phyloP scores from a whole-genome alignment of 2,113 vertebrate genomes.

The Halcyon malimbica region DNA sequence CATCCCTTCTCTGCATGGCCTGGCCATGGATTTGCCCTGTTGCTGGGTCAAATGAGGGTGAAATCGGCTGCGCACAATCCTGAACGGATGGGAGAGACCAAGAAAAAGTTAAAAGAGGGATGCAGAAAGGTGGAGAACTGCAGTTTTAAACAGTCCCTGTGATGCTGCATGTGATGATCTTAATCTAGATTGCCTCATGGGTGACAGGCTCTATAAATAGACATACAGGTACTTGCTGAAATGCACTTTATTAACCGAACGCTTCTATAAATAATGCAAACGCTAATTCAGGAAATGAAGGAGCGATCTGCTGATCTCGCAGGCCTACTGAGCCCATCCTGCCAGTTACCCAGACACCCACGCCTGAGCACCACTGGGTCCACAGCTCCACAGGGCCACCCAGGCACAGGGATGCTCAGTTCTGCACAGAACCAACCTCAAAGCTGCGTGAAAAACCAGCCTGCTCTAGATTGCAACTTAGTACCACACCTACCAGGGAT shows the following conservation, averaged over 20 bases:
- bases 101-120: not conserved
- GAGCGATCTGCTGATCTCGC: not conserved
- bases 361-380: not conserved
- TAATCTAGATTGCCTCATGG: not conserved
- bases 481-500: accelerated
- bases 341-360: not conserved
- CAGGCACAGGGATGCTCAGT: not conserved
- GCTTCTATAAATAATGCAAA: slow-evolving; percentile 23
- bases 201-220: slow-evolving; percentile 34
- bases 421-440: not conserved
- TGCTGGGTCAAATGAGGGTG: not conserved
- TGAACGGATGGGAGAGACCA: not conserved
- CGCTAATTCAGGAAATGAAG: not conserved
- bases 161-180: not conserved
- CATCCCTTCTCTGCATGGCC: not conserved
- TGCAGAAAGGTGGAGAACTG: not conserved
- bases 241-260: not conserved
- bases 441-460: accelerated
- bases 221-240: not conserved
- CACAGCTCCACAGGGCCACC: not conserved
- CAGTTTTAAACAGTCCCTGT: not conserved
- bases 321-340: not conserved
- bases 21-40: not conserved
- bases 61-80: accelerated
- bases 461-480: not conserved